These are phyloP conservation scores for Phataginus tetradactyla DNA, from an alignment of 2,797 vertebrate genomes.

Conservation along the genomic window DNA sequence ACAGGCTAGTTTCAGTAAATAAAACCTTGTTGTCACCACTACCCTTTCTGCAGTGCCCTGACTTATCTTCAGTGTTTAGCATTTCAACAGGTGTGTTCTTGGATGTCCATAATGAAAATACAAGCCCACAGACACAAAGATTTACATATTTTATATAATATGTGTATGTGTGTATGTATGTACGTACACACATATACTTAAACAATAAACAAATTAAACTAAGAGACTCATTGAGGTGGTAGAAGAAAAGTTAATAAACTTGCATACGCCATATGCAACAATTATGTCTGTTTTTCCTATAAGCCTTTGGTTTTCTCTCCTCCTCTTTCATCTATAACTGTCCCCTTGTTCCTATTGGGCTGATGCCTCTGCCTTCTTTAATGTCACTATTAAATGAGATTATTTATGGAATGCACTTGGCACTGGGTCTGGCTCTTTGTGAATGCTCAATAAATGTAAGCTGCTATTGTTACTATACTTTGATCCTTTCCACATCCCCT, in stretches of 20 bases:
- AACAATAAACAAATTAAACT: background rate
- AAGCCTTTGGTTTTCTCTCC: background rate
- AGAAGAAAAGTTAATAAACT: background rate
- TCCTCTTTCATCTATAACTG: background rate
- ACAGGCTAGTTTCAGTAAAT: background rate
- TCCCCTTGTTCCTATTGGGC: background rate
- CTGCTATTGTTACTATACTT: background rate
- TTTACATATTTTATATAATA: background rate
- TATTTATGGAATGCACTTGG: background rate
- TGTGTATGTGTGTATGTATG: too few species aligned
- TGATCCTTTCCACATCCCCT: background rate
- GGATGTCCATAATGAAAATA: background rate
- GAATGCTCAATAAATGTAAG: background rate
- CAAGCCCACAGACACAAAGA: background rate
- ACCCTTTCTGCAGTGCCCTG: background rate
- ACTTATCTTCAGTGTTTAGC: background rate
- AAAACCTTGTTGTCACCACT: background rate
- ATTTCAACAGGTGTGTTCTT: background rate
- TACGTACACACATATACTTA: background rate
- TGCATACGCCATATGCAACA: background rate
- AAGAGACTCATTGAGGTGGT: background rate
- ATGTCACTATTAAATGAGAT: slow-evolving; percentile 20
- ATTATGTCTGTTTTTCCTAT: background rate
- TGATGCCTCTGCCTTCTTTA: background rate
- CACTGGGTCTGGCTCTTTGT: background rate